Conservation (phyloP, 1,140 invertebrate genomes). For the Ridgeia piscesae region DNA sequence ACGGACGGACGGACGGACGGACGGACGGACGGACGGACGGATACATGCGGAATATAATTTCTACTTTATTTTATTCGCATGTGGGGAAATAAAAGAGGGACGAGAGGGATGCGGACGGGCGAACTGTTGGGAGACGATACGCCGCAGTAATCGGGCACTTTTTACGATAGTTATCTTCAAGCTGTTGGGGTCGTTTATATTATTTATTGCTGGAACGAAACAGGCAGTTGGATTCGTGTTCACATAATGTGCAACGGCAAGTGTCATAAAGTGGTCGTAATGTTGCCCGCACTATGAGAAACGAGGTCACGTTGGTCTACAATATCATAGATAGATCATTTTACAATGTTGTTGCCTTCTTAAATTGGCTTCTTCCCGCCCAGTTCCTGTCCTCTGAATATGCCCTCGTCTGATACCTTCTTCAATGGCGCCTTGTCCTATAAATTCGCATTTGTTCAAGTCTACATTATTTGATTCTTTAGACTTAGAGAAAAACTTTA, state of each 20-base stretch:
- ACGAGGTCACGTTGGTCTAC: neutral
- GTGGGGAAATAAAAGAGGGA: neutral
- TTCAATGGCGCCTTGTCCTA: neutral
- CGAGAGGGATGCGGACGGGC: neutral
- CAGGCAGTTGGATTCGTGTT: neutral
- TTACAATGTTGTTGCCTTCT: neutral
- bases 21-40: no score
- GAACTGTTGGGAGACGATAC: neutral
- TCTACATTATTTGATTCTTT: neutral
- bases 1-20: no score
- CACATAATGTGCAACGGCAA: neutral
- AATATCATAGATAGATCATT: neutral
- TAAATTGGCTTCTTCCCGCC: neutral
- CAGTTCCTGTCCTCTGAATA: neutral
- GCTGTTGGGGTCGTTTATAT: neutral
- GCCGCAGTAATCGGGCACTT: neutral
- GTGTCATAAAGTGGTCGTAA: neutral
- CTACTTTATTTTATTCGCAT: no score
- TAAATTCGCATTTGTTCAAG: no score
- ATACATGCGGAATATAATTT: no score
- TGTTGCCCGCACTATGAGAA: neutral
- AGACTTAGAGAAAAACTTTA: no score
- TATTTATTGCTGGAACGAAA: neutral
- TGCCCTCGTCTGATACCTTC: no score
- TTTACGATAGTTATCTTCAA: neutral